phyloP scores from a whole-genome alignment of 2,797 vertebrate species.

The Enteromius argenteus region DNA sequence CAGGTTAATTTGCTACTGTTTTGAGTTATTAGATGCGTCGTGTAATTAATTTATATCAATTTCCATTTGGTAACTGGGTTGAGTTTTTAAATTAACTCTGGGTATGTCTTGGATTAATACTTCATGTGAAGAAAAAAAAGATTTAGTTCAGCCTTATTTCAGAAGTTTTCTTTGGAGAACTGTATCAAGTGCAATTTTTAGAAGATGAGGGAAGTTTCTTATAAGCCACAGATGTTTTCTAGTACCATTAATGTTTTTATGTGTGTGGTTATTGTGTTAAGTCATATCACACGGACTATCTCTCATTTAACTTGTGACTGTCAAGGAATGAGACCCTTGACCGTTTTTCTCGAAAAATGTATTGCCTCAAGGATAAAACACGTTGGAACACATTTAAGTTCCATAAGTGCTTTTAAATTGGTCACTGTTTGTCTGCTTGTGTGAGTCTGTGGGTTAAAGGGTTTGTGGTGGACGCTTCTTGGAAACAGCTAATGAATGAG shows the following conservation, averaged over 20 bases:
- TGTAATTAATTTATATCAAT: not conserved
- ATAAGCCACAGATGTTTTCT: conserved; percentile 1
- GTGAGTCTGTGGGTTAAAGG: not conserved
- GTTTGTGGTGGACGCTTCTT: not conserved
- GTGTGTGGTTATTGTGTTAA: not conserved
- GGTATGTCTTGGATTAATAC: not conserved
- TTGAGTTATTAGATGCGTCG: not conserved
- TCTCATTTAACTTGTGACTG: not conserved
- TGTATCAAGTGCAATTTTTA: conserved; percentile 61
- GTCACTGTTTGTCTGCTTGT: not conserved
- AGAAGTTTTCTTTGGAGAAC: conserved; percentile 11
- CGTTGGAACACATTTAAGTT: conserved; percentile 13
- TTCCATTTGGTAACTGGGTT: not conserved
- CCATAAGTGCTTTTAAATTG: conserved; percentile 47
- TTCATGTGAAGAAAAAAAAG: conserved; percentile 1
- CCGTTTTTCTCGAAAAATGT: not conserved
- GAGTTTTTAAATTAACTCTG: not conserved
- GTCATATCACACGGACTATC: not conserved
- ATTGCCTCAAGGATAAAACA: not conserved
- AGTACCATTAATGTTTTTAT: not conserved
- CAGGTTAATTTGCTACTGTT: not conserved
- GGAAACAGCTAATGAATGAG: not conserved
- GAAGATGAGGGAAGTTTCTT: not conserved
- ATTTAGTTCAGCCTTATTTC: conserved; percentile 35
- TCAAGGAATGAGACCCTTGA: not conserved